These are phyloP conservation scores for Pygmarrhopalites habei DNA, from an alignment of 1,140 invertebrate genomes.

Conservation along the genomic window DNA sequence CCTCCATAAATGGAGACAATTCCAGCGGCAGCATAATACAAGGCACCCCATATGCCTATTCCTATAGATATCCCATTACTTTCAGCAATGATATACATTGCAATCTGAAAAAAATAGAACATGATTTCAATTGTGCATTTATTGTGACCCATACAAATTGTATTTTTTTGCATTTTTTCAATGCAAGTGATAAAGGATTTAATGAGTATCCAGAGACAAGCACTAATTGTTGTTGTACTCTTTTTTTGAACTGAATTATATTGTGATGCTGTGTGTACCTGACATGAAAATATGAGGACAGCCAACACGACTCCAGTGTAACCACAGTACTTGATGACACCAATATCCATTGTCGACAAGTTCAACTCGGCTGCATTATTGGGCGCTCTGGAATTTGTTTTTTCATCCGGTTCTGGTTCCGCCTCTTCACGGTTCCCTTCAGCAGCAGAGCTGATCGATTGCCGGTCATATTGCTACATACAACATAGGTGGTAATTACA, in stretches of 20 bases:
- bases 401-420: constrained; percentile 7
- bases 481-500: neutral
- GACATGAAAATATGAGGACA: constrained; percentile 33
- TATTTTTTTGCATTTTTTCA: no score
- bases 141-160: no score
- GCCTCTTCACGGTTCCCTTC: constrained; percentile 21
- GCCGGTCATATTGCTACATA: constrained; percentile 12
- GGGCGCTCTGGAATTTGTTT: neutral
- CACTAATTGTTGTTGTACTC: no score
- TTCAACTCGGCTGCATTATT: neutral
- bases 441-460: constrained; percentile 14
- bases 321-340: constrained; percentile 35
- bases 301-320: constrained; percentile 30
- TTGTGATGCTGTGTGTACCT: constrained; percentile 17
- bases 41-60: constrained; percentile 36
- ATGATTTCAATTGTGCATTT: neutral
- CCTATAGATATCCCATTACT: constrained; percentile 36
- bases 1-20: constrained; percentile 31
- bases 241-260: no score
- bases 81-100: constrained; percentile 29
- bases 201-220: no score
- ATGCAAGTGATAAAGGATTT: no score
- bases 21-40: constrained; percentile 29
- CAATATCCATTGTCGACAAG: constrained; percentile 25
- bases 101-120: constrained; percentile 20